phyloP scores from a whole-genome alignment of 2,797 vertebrate species.

The Dipus sagitta region DNA sequence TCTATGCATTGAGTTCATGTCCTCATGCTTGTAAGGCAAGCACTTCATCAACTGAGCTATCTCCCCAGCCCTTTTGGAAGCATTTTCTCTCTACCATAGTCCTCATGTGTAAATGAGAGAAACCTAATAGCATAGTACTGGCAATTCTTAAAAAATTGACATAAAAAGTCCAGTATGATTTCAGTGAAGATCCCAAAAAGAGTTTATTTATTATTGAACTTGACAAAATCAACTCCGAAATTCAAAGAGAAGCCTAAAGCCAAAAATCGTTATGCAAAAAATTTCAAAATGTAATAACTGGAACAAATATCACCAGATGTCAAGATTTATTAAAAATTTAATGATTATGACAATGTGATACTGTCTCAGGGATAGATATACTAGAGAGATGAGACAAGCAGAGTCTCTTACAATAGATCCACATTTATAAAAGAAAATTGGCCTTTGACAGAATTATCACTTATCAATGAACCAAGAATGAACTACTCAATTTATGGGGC shows the following conservation, averaged over 20 bases:
- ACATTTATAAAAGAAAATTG: background rate
- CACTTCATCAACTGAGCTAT: too few relatives aligned
- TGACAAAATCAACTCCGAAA: background rate
- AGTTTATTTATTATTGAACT: background rate
- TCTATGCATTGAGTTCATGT: too few relatives aligned
- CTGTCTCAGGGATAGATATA: background rate
- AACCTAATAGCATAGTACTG: background rate
- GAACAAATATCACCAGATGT: background rate
- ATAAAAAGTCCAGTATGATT: background rate
- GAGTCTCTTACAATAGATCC: background rate
- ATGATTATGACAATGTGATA: background rate
- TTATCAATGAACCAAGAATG: background rate
- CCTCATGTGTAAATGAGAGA: background rate
- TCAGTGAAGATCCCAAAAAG: background rate
- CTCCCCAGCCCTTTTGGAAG: too few relatives aligned
- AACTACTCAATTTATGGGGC: background rate
- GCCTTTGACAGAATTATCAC: background rate
- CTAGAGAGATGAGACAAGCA: background rate
- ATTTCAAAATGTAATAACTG: background rate
- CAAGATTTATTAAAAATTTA: constrained; percentile 1
- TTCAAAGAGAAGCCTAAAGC: background rate
- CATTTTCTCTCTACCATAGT: background rate
- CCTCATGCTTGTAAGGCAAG: too few relatives aligned
- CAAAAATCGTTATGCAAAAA: background rate
- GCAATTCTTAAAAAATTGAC: background rate